A percentile compares a stretch with the other conserved stretches of the same genome.
These are phyloP conservation scores for Pseudococcus jackbeardsleyi DNA, from an alignment of 2,888 invertebrate genomes.

Conservation along the genomic window DNA sequence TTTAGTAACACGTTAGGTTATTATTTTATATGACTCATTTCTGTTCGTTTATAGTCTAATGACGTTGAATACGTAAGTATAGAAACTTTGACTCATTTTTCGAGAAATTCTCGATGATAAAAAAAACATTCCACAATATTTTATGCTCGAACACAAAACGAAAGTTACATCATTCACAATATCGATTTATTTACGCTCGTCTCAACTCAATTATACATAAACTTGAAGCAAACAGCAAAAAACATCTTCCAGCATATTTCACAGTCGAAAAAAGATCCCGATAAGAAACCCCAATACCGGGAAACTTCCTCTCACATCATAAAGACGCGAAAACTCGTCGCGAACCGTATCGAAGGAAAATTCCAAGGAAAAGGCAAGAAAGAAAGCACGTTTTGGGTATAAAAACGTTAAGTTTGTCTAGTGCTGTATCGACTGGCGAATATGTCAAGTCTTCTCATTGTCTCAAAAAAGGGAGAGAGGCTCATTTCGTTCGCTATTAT, in stretches of 20 bases:
- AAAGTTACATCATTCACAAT: neutral
- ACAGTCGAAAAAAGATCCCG: neutral
- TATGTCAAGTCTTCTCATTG: constrained; percentile 58
- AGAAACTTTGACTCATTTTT: neutral
- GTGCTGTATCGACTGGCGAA: constrained; percentile 49
- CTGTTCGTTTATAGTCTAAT: too few relatives aligned
- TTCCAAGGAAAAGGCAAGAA: neutral
- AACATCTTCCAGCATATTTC: neutral
- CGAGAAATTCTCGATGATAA: neutral
- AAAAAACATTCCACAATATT: neutral
- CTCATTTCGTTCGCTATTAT: constrained; percentile 57
- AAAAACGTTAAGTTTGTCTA: constrained; percentile 58
- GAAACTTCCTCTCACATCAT: neutral
- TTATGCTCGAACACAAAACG: neutral
- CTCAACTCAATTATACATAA: neutral
- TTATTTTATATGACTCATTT: too few relatives aligned
- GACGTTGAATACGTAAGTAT: too few relatives aligned
- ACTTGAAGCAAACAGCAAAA: neutral
- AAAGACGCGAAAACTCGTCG: neutral
- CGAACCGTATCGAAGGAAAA: neutral
- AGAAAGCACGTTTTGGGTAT: constrained; percentile 28
- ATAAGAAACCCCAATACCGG: neutral
- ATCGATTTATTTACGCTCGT: neutral
- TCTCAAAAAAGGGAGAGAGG: constrained; percentile 42
- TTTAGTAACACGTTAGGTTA: too few relatives aligned